A percentile compares a stretch with the other conserved stretches of the same genome.
Evolutionary conservation across 2,113 vertebrate genomes (phyloP).

Genomic region (Platysternon megacephalum): DNA sequence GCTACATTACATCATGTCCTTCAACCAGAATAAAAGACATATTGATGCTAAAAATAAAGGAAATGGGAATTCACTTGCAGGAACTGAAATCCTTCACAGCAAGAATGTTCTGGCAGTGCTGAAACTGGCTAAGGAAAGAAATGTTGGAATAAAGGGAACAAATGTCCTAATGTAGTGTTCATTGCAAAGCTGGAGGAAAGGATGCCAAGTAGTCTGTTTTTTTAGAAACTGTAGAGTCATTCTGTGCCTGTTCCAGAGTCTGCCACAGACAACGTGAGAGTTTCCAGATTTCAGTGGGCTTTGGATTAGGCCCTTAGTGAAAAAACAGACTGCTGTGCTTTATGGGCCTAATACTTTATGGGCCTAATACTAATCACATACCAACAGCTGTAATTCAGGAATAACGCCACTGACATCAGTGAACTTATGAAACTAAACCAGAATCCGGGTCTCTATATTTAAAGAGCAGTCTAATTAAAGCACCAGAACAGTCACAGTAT

Average conservation of each 20-base stretch:
- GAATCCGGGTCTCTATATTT: neutral
- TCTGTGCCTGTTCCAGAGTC: neutral
- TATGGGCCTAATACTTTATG: neutral
- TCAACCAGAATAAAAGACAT: conserved; percentile 72
- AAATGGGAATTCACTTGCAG: conserved; percentile 64
- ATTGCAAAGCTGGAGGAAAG: conserved; percentile 41
- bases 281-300: neutral
- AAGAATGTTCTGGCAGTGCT: conserved; percentile 55
- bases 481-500: neutral
- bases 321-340: neutral
- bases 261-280: neutral
- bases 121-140: conserved; percentile 8
- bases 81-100: conserved; percentile 66
- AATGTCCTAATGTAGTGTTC: conserved; percentile 28
- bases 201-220: conserved; percentile 40
- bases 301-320: neutral
- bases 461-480: neutral
- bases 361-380: neutral
- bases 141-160: conserved; percentile 53
- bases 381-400: neutral
- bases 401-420: neutral
- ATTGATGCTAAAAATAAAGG: conserved; percentile 73
- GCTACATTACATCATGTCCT: conserved; percentile 67
- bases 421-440: neutral
- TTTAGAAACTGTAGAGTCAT: neutral